Evolutionary conservation across 1,140 invertebrate species (phyloP).

Genomic region (Teleopsis dalmanni): DNA sequence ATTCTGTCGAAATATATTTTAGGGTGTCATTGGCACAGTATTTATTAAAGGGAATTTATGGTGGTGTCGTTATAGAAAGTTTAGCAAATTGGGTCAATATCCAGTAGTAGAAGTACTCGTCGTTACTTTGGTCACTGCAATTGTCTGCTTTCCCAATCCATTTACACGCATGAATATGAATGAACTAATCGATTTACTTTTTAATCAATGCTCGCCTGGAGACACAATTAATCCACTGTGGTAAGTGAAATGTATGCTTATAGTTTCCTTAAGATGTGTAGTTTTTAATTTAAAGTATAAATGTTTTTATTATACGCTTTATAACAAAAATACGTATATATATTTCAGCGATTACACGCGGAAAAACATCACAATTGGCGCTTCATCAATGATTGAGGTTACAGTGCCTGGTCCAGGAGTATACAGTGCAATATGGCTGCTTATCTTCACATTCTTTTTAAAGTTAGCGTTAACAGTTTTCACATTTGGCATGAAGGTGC

Average conservation of each 20-base stretch:
- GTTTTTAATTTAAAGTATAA: background rate
- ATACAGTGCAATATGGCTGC: slow-evolving; percentile 79
- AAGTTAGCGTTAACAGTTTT: slow-evolving; percentile 97
- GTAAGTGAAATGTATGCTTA: too few relatives aligned
- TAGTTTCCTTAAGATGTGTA: background rate
- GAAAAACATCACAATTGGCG: slow-evolving; percentile 68
- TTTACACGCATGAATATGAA: slow-evolving; percentile 97
- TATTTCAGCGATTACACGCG: slow-evolving; percentile 79
- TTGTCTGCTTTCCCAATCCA: slow-evolving; percentile 93
- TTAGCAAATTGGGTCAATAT: slow-evolving; percentile 90
- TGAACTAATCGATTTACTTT: slow-evolving; percentile 90
- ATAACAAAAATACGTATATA: background rate
- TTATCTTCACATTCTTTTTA: slow-evolving; percentile 83
- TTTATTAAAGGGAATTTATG: slow-evolving; percentile 96
- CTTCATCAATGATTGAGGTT: slow-evolving; percentile 69
- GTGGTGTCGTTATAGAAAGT: slow-evolving; percentile 94
- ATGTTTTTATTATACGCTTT: background rate
- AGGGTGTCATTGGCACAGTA: slow-evolving; percentile 93
- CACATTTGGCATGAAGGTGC: slow-evolving; percentile 97
- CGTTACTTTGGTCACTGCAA: slow-evolving; percentile 84
- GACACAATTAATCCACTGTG: slow-evolving; percentile 78
- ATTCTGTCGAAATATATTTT: slow-evolving; percentile 10
- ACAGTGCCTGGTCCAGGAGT: slow-evolving; percentile 80
- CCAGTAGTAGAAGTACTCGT: slow-evolving; percentile 95
- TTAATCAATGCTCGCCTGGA: slow-evolving; percentile 92